Evolutionary conservation across 2,797 vertebrate species (phyloP), one percentile per base, ranked within the genome.

Genomic region (Tarsius wallacei): DNA sequence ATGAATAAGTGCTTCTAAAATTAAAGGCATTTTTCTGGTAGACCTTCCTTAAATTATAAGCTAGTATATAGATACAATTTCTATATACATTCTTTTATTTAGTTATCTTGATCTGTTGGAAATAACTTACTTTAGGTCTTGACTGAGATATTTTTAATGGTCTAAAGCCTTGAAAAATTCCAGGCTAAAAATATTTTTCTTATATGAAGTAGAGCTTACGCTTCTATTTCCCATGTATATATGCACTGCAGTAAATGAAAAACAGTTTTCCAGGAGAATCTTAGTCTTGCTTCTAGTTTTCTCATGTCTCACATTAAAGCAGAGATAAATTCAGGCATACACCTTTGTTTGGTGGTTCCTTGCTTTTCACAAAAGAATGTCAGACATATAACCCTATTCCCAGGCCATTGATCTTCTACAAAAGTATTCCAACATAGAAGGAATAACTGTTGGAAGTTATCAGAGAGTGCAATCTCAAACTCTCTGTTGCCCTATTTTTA

Each of bases 141-240:
- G 87, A 88, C 53, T 82, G 68, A 82, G 53, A 82, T 70, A 87
- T 55, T 71, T 88, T 84, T 84, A 78, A 87, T 66, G 31, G 76
- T 77, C 31, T 78, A 92, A 84, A 73, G 55, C 24, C 70, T 96
- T 84, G 49, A 83, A 92, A 87, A 78, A 64, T 71, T 61, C 85
- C 66, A 89, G 42, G 15, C 73, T 74, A 81, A 86, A 66, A 21
- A 61, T 81, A 81, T 47, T 73, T 91, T 82, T 94, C n/a, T 59
- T 26, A 76, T 36, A 78, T 80, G 57, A 64, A 73, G 16, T 33
- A 59, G 64, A 80, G 57, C 9, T 71, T 84, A 63, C 63, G 21
- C 28, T 78, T 77, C 80, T 70, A 31, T 70, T 78, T 80, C 13
- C 49, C 47, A 17, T 12, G 1, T 78, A 36, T 53, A 24, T 87